These are phyloP conservation scores for Stegostoma tigrinum DNA, from an alignment of 2,113 vertebrate species.

Conservation along the genomic window DNA sequence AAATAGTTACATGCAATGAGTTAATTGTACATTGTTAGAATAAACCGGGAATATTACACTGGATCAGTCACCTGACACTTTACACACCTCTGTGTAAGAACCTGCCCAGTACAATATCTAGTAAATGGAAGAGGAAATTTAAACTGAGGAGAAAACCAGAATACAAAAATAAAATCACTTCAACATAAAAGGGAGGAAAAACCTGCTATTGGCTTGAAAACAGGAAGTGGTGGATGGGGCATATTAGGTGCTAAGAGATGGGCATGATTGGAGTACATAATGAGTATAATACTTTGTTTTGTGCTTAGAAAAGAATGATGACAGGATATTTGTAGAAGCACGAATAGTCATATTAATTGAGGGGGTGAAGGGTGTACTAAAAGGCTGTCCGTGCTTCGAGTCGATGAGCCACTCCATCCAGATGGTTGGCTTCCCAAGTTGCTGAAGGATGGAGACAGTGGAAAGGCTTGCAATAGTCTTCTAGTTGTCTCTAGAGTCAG, in stretches of 20 bases:
- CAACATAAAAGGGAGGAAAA: background rate
- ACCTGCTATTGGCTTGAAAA: background rate
- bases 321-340: background rate
- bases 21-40: background rate
- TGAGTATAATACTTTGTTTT: background rate
- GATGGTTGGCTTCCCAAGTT: background rate
- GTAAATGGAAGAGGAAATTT: background rate
- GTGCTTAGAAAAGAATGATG: background rate
- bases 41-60: background rate
- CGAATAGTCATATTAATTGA: background rate
- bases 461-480: background rate
- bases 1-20: background rate
- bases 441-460: no score
- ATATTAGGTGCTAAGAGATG: background rate
- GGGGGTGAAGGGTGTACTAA: background rate
- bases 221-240: background rate
- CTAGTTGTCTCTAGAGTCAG: background rate
- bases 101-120: background rate
- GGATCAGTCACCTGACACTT: background rate
- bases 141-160: background rate
- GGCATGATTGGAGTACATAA: background rate
- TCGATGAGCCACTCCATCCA: background rate
- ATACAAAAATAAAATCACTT: background rate
- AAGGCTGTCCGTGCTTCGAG: background rate
- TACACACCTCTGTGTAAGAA: background rate